Conservation (phyloP, 2,888 invertebrate genomes). For the Cynaeus angustus region DNA sequence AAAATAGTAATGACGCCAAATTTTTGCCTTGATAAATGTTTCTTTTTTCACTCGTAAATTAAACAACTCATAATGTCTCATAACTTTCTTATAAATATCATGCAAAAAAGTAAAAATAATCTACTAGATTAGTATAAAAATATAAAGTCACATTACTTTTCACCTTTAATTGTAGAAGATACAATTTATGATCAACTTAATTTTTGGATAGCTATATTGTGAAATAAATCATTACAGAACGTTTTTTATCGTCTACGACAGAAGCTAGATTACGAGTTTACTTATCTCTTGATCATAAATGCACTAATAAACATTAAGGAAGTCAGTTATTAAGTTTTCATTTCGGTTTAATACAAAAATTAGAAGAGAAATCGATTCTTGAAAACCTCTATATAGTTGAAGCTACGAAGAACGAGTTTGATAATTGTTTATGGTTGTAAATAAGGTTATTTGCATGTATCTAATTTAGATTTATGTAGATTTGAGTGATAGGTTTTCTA, state of each 20-base stretch:
- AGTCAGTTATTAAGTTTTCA: slow-evolving; percentile 28
- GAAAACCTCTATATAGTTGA: background rate
- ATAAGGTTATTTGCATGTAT: slow-evolving; percentile 25
- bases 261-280: background rate
- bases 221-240: background rate
- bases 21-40: too few species aligned
- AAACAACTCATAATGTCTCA: too few species aligned
- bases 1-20: too few species aligned
- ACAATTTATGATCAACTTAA: background rate
- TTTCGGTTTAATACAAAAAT: slow-evolving; percentile 21
- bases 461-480: slow-evolving; percentile 11
- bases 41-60: too few species aligned
- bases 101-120: too few species aligned
- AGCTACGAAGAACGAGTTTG: slow-evolving; percentile 28
- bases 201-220: background rate
- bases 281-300: slow-evolving; percentile 7
- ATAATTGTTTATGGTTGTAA: slow-evolving; percentile 27
- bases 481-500: background rate
- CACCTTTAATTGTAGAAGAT: too few species aligned
- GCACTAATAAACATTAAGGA: slow-evolving; percentile 24
- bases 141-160: too few species aligned
- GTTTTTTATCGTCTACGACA: background rate
- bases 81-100: too few species aligned
- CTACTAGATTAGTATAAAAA: too few species aligned
- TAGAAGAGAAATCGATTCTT: slow-evolving; percentile 24